These are phyloP conservation scores for Andrena trimmerana DNA, from an alignment of 2,888 invertebrate species.

Conservation along the genomic window DNA sequence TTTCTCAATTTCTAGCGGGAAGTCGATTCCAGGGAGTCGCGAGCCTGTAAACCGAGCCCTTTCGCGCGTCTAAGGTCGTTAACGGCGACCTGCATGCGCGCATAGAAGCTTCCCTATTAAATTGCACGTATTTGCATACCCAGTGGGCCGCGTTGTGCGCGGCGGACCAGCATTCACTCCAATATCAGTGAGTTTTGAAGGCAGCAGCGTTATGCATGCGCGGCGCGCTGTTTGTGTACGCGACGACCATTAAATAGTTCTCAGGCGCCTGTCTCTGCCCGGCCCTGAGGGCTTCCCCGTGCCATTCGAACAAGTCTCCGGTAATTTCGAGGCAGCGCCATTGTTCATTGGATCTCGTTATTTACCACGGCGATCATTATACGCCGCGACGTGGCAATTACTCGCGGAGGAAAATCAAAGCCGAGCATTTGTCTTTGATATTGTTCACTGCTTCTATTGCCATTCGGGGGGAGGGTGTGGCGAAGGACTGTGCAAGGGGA, in stretches of 20 bases:
- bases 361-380: slow-evolving; percentile 6
- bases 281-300: slow-evolving; percentile 8
- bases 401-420: not conserved
- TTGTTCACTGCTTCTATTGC: not conserved
- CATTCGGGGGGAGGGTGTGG: too few species aligned
- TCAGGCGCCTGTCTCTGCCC: not conserved
- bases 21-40: not conserved
- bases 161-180: not conserved
- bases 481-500: not conserved
- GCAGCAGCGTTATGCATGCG: slow-evolving; percentile 4
- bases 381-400: not conserved
- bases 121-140: slow-evolving; percentile 56
- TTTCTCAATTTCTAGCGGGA: slow-evolving; percentile 1
- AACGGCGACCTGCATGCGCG: slow-evolving; percentile 38
- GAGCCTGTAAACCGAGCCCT: not conserved
- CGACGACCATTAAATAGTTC: slow-evolving; percentile 49
- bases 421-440: not conserved
- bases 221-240: slow-evolving; percentile 5
- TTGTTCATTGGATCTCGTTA: slow-evolving; percentile 40
- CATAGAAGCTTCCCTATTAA: slow-evolving; percentile 48
- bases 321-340: slow-evolving; percentile 11
- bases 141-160: not conserved
- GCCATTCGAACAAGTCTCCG: not conserved
- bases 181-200: slow-evolving; percentile 18
- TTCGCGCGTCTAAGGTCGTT: slow-evolving; percentile 29